Conservation (phyloP, 2,797 vertebrate species). For the Perodicticus potto region DNA sequence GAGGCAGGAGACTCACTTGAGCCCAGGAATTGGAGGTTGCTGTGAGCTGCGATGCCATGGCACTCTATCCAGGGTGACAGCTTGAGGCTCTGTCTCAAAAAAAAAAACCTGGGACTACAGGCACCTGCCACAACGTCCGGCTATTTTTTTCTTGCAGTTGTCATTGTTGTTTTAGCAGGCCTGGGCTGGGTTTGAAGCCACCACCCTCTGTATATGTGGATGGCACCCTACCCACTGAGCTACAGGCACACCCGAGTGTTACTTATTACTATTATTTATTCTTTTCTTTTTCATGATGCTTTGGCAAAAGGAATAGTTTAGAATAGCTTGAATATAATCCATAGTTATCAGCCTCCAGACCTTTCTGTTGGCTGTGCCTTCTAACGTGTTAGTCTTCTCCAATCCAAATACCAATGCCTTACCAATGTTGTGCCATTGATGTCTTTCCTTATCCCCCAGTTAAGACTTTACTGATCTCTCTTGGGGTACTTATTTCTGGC, state of each 20-base stretch:
- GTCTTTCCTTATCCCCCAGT: background rate
- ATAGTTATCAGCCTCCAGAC: background rate
- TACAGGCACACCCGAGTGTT: background rate
- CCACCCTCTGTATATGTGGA: too few species aligned
- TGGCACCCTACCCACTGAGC: too few species aligned
- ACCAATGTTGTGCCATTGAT: background rate
- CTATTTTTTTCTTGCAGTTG: too few species aligned
- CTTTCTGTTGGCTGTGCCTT: background rate
- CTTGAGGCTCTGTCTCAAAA: too few species aligned
- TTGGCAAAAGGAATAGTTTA: constrained; percentile 31
- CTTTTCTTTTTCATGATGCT: background rate
- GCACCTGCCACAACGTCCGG: too few species aligned
- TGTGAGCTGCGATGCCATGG: too few species aligned
- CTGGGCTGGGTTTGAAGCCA: too few species aligned
- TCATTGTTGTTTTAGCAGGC: too few species aligned
- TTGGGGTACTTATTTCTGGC: background rate
- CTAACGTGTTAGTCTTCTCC: background rate
- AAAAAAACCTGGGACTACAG: too few species aligned
- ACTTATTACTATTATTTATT: background rate
- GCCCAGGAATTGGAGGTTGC: too few species aligned
- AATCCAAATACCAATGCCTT: background rate
- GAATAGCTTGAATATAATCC: background rate
- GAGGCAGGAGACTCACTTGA: too few species aligned
- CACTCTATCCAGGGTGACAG: too few species aligned
- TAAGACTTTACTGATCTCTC: background rate